Conservation (phyloP, 2,113 vertebrate genomes). For the Casuarius casuarius region DNA sequence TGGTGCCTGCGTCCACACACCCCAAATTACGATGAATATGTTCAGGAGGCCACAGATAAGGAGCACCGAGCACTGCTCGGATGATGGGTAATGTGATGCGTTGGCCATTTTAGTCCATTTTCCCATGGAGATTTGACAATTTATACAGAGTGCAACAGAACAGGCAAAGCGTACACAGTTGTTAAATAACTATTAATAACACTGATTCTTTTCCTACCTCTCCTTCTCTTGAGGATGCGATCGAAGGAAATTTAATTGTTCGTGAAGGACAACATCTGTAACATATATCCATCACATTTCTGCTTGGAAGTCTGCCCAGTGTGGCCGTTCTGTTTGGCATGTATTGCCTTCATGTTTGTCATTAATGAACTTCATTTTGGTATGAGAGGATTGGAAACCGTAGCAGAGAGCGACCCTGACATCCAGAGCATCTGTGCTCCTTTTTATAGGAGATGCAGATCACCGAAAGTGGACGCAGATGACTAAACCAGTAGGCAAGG, state of each 20-base stretch:
- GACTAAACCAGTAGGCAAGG: slow-evolving; percentile 43
- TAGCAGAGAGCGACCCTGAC: neutral
- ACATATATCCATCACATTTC: neutral
- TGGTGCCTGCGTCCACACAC: neutral
- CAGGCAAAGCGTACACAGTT: neutral
- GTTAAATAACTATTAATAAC: neutral
- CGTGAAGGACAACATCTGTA: slow-evolving; percentile 30
- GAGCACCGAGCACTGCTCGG: neutral
- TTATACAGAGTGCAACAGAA: neutral
- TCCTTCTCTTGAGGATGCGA: neutral
- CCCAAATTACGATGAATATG: neutral
- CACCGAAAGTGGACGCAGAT: neutral
- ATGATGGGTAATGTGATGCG: neutral
- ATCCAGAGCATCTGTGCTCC: neutral
- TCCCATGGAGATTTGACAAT: neutral
- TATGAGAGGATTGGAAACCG: neutral
- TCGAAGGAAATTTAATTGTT: slow-evolving; percentile 51
- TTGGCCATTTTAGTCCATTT: slow-evolving; percentile 30
- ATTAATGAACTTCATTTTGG: neutral
- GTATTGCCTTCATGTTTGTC: neutral
- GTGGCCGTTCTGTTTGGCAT: neutral
- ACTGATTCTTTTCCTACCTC: neutral
- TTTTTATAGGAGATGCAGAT: neutral
- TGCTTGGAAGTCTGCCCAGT: slow-evolving; percentile 7
- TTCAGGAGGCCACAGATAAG: neutral